Percentiles rank a stretch among this genome's conserved stretches.
Conservation (phyloP, 2,888 invertebrate species). For the Rhopalosiphum nymphaeae region DNA sequence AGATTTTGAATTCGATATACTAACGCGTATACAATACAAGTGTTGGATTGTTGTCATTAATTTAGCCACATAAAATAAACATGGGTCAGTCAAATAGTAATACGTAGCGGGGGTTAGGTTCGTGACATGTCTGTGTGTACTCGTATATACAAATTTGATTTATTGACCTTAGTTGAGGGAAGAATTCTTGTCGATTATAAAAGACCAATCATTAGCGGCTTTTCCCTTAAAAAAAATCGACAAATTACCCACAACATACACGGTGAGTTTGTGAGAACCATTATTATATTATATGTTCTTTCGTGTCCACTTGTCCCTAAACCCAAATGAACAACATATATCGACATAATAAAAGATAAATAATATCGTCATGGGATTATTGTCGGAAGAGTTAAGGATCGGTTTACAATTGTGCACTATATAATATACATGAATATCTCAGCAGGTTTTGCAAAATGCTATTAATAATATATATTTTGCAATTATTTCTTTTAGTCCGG, state of each 20-base stretch:
- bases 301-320: conserved; percentile 61
- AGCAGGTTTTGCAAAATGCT: conserved; percentile 53
- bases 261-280: conserved; percentile 25
- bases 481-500: conserved; percentile 31
- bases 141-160: conserved; percentile 43
- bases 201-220: conserved; percentile 63
- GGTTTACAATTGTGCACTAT: conserved; percentile 37
- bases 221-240: conserved; percentile 57
- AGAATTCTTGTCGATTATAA: conserved; percentile 54
- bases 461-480: conserved; percentile 55
- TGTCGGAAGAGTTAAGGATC: conserved; percentile 57
- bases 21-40: conserved; percentile 5
- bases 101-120: conserved; percentile 52
- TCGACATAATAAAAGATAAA: conserved; percentile 57
- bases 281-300: conserved; percentile 4
- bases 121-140: conserved; percentile 48
- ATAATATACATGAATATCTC: conserved; percentile 51
- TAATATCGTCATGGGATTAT: conserved; percentile 18
- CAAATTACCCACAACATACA: conserved; percentile 63
- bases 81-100: conserved; percentile 6
- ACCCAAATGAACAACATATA: conserved; percentile 35
- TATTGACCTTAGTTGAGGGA: conserved; percentile 38
- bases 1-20: conserved; percentile 19
- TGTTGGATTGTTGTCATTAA: conserved; percentile 58
- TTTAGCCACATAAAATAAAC: conserved; percentile 55